Evolutionary conservation across 2,797 vertebrate species (phyloP).

Genomic region (Knipowitschia caucasica): DNA sequence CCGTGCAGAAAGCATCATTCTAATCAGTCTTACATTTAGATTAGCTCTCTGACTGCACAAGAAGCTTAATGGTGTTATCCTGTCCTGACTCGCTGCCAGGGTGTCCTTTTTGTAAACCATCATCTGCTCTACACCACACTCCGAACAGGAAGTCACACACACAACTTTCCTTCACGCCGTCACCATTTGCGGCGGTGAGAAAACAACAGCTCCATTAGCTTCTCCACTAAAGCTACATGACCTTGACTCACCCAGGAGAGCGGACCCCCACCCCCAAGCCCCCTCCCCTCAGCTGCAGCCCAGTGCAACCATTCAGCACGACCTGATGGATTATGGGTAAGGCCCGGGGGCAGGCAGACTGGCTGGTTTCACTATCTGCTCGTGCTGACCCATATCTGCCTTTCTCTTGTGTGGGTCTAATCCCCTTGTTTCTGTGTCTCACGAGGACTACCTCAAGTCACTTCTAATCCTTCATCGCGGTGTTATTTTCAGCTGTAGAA

Average conservation of each 20-base stretch:
- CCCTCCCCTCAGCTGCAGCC: slow-evolving; percentile 12
- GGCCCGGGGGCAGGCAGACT: slow-evolving; percentile 46
- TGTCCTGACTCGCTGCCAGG: slow-evolving; percentile 34
- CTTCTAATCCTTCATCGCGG: slow-evolving; percentile 64
- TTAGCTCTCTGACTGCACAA: slow-evolving; percentile 54
- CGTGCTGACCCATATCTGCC: slow-evolving; percentile 70
- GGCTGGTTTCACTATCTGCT: slow-evolving; percentile 61
- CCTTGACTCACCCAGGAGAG: slow-evolving; percentile 17
- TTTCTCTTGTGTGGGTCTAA: slow-evolving; percentile 43
- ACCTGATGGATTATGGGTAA: slow-evolving; percentile 50
- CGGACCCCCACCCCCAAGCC: slow-evolving; percentile 22
- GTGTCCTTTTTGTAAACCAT: slow-evolving; percentile 51
- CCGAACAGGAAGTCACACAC: slow-evolving; percentile 8
- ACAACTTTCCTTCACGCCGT: slow-evolving; percentile 2
- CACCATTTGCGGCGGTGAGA: slow-evolving; percentile 8
- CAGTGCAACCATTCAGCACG: slow-evolving; percentile 16
- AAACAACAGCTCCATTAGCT: slow-evolving; percentile 14
- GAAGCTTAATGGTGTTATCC: slow-evolving; percentile 62
- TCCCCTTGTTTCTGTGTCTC: slow-evolving; percentile 71
- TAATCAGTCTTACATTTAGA: slow-evolving; percentile 25
- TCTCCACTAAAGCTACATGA: slow-evolving; percentile 28
- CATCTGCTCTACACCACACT: slow-evolving; percentile 13
- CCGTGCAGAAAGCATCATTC: slow-evolving; percentile 3
- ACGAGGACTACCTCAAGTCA: slow-evolving; percentile 47
- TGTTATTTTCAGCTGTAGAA: slow-evolving; percentile 58